Evolutionary conservation across 2,113 vertebrate genomes (phyloP).

Genomic region (Microcebus murinus): DNA sequence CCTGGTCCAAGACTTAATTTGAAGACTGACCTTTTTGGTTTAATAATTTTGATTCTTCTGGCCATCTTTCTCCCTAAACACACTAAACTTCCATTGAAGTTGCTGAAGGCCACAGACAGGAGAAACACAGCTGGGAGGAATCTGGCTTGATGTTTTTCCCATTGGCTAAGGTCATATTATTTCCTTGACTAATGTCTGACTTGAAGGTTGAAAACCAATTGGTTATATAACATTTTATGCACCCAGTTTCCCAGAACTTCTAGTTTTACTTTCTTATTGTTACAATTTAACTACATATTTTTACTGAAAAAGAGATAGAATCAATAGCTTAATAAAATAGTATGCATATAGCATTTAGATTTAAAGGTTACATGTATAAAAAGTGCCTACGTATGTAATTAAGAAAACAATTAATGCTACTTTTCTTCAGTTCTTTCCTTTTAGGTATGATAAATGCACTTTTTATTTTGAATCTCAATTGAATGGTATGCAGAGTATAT

Average conservation of each 20-base stretch:
- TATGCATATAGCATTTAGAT: background rate
- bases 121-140: slow-evolving; percentile 75
- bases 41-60: slow-evolving; percentile 74
- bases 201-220: slow-evolving; percentile 67
- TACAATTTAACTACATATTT: slow-evolving; percentile 22
- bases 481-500: background rate
- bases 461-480: slow-evolving; percentile 41
- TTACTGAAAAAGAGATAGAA: slow-evolving; percentile 21
- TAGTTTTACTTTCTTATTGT: slow-evolving; percentile 10
- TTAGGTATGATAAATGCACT: background rate
- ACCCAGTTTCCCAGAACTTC: slow-evolving; percentile 58
- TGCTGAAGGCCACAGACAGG: slow-evolving; percentile 64
- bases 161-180: slow-evolving; percentile 72
- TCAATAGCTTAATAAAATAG: background rate
- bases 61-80: slow-evolving; percentile 67
- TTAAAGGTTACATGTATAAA: slow-evolving; percentile 36
- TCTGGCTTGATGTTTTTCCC: slow-evolving; percentile 72
- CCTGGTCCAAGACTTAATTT: slow-evolving; percentile 63
- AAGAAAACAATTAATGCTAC: background rate
- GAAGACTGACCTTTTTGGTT: slow-evolving; percentile 75
- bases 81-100: slow-evolving; percentile 67
- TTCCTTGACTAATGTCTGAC: slow-evolving; percentile 70
- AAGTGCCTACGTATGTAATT: slow-evolving; percentile 5
- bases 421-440: slow-evolving; percentile 48
- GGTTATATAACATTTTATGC: slow-evolving; percentile 72